These are phyloP conservation scores for Hirtodrosophila duncani DNA, from an alignment of 2,888 invertebrate genomes.

Conservation along the genomic window DNA sequence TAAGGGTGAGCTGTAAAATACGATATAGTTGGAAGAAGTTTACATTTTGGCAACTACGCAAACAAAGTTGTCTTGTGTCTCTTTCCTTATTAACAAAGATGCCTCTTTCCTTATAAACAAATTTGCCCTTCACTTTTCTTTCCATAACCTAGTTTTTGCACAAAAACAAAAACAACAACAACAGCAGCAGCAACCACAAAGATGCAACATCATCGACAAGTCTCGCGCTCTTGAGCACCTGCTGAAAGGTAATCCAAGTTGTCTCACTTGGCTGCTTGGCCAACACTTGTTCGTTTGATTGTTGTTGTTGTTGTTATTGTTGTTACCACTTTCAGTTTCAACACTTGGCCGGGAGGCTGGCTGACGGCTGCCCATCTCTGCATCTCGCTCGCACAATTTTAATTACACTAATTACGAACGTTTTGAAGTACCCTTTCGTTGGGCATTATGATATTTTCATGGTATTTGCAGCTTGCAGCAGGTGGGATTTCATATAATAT, in stretches of 20 bases:
- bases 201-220: slow-evolving; percentile 66
- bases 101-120: slow-evolving; percentile 69
- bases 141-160: slow-evolving; percentile 71
- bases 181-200: slow-evolving; percentile 25
- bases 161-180: slow-evolving; percentile 27
- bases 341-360: slow-evolving; percentile 37
- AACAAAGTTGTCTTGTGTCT: slow-evolving; percentile 13
- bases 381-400: slow-evolving; percentile 35
- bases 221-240: slow-evolving; percentile 60
- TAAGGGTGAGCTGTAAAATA: slow-evolving; percentile 64
- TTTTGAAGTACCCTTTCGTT: too few relatives aligned
- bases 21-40: not conserved
- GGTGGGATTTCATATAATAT: too few relatives aligned
- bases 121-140: slow-evolving; percentile 70
- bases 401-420: slow-evolving; percentile 65
- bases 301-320: slow-evolving; percentile 12
- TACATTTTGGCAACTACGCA: too few relatives aligned
- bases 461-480: too few relatives aligned
- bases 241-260: slow-evolving; percentile 65
- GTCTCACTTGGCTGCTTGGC: slow-evolving; percentile 69
- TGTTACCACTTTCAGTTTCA: slow-evolving; percentile 64
- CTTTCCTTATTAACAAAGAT: slow-evolving; percentile 36
- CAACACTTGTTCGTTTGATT: slow-evolving; percentile 29
- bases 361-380: slow-evolving; percentile 11
- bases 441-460: not conserved